Percentiles rank a stretch among this genome's conserved stretches.
Evolutionary conservation across 1,140 invertebrate species (phyloP).

Genomic region (Hylaeus volcanicus): DNA sequence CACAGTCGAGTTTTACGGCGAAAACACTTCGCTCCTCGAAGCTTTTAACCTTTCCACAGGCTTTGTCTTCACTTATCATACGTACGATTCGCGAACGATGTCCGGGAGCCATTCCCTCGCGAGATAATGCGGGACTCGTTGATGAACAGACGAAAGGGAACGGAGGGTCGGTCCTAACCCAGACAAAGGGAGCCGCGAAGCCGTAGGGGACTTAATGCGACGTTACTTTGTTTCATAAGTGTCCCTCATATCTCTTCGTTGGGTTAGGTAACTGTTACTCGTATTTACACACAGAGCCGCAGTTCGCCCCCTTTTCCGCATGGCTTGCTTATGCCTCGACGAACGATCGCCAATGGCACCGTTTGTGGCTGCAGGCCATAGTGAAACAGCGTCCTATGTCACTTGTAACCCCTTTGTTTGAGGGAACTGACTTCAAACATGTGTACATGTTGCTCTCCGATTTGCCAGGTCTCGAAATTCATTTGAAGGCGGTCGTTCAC

Average conservation of each 20-base stretch:
- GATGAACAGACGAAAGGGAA: constrained; percentile 49
- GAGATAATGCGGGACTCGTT: constrained; percentile 28
- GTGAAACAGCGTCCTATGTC: constrained; percentile 4
- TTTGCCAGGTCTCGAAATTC: neutral
- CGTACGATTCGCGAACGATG: constrained; percentile 11
- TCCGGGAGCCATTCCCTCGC: constrained; percentile 10
- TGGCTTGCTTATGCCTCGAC: constrained; percentile 30
- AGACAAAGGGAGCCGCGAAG: constrained; percentile 25
- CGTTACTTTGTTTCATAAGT: constrained; percentile 65
- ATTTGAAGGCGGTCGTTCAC: neutral
- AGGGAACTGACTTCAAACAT: neutral
- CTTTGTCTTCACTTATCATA: constrained; percentile 9
- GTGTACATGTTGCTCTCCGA: neutral
- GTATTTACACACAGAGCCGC: constrained; percentile 12
- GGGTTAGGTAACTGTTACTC: constrained; percentile 24
- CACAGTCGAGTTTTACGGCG: no score
- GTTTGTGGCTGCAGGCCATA: constrained; percentile 13
- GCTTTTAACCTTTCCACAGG: neutral
- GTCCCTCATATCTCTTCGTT: constrained; percentile 27
- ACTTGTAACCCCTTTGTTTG: constrained; percentile 43
- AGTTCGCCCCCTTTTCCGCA: neutral
- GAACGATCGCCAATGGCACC: constrained; percentile 11
- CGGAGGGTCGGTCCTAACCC: constrained; percentile 1
- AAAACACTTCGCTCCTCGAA: neutral
- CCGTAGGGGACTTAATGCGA: constrained; percentile 57